phyloP scores from a whole-genome alignment of 2,797 vertebrate genomes.

The Catharus ustulatus region DNA sequence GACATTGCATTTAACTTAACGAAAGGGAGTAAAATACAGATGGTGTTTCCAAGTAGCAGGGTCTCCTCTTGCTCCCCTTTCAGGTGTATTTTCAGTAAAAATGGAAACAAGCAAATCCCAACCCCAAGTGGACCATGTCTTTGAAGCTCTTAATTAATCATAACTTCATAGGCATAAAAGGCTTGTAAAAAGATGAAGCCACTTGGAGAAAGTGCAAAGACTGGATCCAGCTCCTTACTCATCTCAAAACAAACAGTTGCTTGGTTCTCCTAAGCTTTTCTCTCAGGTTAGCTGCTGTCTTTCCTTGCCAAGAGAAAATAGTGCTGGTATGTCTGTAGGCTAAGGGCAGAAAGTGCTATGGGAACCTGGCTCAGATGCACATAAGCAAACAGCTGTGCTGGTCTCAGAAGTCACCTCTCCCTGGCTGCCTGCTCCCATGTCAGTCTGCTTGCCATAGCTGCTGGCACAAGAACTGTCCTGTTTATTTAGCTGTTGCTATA shows the following conservation, averaged over 20 bases:
- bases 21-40: slow-evolving; percentile 49
- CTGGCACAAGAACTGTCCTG: not conserved
- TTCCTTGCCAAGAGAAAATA: not conserved
- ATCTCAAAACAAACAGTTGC: not conserved
- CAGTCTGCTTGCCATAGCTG: not conserved
- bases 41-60: not conserved
- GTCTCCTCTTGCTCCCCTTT: not conserved
- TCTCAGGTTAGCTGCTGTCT: not conserved
- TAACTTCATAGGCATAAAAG: not conserved
- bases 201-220: not conserved
- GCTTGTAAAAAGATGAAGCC: not conserved
- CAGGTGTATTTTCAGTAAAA: not conserved
- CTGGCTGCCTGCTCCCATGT: not conserved
- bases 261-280: not conserved
- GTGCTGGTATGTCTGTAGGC: not conserved
- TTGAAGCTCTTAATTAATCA: not conserved
- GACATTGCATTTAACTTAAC: slow-evolving; percentile 44
- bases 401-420: not conserved
- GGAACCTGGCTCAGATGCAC: accelerated
- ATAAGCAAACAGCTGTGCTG: not conserved
- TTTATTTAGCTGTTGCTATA: not conserved
- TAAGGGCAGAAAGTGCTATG: not conserved
- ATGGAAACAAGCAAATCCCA: slow-evolving; percentile 3
- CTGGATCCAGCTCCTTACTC: not conserved
- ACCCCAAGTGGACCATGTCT: not conserved